These are phyloP conservation scores for Elanus axillaris DNA, from an alignment of 2,113 vertebrate genomes.

Conservation along the genomic window DNA sequence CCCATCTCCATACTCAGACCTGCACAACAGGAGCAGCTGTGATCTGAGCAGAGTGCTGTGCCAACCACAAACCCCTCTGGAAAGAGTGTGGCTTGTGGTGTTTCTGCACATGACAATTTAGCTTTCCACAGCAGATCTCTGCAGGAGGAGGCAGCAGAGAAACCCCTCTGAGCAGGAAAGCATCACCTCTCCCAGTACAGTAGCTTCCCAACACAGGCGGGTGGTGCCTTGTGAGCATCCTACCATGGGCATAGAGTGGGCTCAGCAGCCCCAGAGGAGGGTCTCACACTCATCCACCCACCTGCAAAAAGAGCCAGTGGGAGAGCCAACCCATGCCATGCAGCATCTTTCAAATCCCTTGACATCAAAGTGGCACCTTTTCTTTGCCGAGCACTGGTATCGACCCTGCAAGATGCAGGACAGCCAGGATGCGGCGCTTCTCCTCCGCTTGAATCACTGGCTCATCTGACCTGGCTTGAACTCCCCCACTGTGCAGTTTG, in stretches of 20 bases:
- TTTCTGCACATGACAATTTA: neutral
- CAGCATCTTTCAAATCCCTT: neutral
- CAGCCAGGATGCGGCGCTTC: neutral
- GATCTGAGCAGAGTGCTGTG: accelerated
- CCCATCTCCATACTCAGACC: neutral
- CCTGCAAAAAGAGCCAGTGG: neutral
- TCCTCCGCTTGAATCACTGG: accelerated
- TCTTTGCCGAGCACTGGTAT: accelerated
- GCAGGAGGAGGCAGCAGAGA: neutral
- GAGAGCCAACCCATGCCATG: neutral
- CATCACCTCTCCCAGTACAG: neutral
- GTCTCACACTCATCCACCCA: neutral
- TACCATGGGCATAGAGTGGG: accelerated
- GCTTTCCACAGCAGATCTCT: neutral
- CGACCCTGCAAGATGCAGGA: neutral
- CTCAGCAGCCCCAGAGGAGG: neutral
- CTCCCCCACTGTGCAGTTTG: neutral
- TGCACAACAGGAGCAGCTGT: accelerated
- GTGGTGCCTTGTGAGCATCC: neutral
- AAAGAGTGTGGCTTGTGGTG: neutral
- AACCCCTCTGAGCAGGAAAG: neutral
- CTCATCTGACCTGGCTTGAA: neutral
- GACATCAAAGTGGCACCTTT: accelerated
- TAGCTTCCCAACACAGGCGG: neutral
- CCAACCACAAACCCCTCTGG: neutral